Evolutionary conservation across 2,888 invertebrate species (phyloP), one percentile per base, ranked within the genome.

Genomic region (Thymelicus lineola): DNA sequence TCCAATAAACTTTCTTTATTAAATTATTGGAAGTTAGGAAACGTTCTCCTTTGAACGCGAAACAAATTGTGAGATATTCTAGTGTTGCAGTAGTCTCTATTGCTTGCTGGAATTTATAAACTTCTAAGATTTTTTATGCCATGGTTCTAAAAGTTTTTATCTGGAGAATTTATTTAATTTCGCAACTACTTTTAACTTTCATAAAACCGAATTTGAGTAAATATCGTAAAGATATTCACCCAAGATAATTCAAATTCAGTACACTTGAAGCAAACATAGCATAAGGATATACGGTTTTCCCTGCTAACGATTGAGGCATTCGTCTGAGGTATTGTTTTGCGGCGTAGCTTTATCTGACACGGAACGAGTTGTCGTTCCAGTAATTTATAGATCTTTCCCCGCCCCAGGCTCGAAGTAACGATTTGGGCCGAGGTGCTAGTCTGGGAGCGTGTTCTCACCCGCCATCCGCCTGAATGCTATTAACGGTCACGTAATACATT

Each of bases 21-120:
- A 93, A 92, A 93, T 93, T 93, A 93, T 93, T 91, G 90, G 89
- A 87, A 90, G 91, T 91, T 91, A 86, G 87, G 91, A 90, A 91
- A 89, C 88, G 88, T 89, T 91, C 89, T 87, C 88, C 89, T 93
- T 93, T 91, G 91, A 90, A 88, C 87, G 86, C 82, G 88, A 88
- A 89, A 87, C 85, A 87, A 86, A 88, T 90, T 88, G 84, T 38
- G 80, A 82, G 82, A 87, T 89, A 88, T 86, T 87, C 85, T 78
- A 81, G 83, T 86, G 84, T 87, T 85, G 82, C 81, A 82, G 81
- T 83, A 82, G 81, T 84, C 85, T 84, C 45, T 81, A 83, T 84
- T 59, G 48, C 58, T 50, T 48, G 48, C 48, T 15, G 53, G 46
- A 71, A 35, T 63, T 59, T 42, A 42, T 53, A n/a, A 14, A 38